Base-by-base conservation (phyloP, 2,113 vertebrate species). In the Nanger granti region DNA sequence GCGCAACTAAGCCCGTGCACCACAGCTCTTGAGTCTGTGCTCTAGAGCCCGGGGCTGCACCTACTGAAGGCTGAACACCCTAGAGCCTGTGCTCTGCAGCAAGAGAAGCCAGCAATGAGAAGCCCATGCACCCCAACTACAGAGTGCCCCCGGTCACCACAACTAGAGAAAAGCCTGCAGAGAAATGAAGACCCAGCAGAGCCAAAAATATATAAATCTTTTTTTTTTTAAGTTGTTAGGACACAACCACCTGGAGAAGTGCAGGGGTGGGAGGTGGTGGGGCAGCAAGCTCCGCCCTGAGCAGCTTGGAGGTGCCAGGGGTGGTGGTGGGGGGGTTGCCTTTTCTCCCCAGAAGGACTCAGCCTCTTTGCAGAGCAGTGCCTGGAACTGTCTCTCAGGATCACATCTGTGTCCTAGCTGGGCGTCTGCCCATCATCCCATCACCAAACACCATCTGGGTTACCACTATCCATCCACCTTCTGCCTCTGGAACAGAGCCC, bases 361-460 rank as follows among this genome's bases (percentile, higher is more conserved):
- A 2, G 7, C 37, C 37, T 66, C 44, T 69, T 2, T 55, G 10
- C 47, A 55, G 11, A 82, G 31, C 54, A 57, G 29, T 6, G 2
- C 22, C 54, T 29, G 24, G 54, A 90, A 18, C 2, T 44, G 37
- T 47, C 59, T 24, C 41, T 73, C 76, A 59, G 59, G 47, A 82
- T n/a, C 44, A 31, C 2, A 3, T 37, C 47, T 91, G 10, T 52
- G 44, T 44, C 8, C 6, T 0, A 55, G 28, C 24, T 69, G 31
- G 24, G 24, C 10, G 2, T 4, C 29, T 22, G 3, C 1, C 22
- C 37, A 0, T 4, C 69, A 12, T 2, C 41, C 44, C 47, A 0
- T 1, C 18, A 5, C 9, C 47, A 37, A 54, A 94, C 49, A 10
- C 20, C 0, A 14, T 41, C 88, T 31, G 2, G 12, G 24, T 8